These are phyloP conservation scores for Sebastes wilsoni DNA, from an alignment of 2,797 vertebrate species.

Conservation along the genomic window DNA sequence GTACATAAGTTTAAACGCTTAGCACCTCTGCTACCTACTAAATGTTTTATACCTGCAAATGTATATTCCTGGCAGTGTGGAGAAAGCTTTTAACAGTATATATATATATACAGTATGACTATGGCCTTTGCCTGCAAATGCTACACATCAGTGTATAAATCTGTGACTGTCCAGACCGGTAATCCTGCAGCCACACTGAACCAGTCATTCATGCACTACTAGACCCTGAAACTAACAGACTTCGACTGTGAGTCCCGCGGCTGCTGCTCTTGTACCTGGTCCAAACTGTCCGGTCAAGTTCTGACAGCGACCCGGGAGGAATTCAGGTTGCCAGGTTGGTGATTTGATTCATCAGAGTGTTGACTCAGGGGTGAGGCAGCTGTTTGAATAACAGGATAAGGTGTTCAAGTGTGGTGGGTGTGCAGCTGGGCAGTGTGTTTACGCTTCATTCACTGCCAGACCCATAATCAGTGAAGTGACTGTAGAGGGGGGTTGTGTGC, in stretches of 20 bases:
- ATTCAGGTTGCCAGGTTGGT: constrained; percentile 35
- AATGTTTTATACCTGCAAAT: neutral
- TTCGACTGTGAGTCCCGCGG: neutral
- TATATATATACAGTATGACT: neutral
- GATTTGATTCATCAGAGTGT: constrained; percentile 42
- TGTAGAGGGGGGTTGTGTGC: constrained; percentile 12
- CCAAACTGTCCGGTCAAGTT: neutral
- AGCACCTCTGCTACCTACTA: neutral
- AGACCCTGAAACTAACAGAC: neutral
- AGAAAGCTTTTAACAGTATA: neutral
- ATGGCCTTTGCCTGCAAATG: neutral
- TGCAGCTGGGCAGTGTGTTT: constrained; percentile 54
- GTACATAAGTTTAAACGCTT: neutral
- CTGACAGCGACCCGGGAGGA: neutral
- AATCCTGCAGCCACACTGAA: neutral
- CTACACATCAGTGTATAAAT: neutral
- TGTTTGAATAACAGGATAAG: constrained; percentile 76
- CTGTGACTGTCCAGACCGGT: neutral
- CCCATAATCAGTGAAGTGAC: constrained; percentile 44
- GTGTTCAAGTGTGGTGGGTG: constrained; percentile 52
- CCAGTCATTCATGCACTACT: neutral
- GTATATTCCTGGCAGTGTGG: neutral
- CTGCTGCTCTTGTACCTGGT: neutral
- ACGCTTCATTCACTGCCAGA: constrained; percentile 41
- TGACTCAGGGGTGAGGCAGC: constrained; percentile 58